Evolutionary conservation across 2,797 vertebrate genomes (phyloP).

Genomic region (Sebastes steindachneri): DNA sequence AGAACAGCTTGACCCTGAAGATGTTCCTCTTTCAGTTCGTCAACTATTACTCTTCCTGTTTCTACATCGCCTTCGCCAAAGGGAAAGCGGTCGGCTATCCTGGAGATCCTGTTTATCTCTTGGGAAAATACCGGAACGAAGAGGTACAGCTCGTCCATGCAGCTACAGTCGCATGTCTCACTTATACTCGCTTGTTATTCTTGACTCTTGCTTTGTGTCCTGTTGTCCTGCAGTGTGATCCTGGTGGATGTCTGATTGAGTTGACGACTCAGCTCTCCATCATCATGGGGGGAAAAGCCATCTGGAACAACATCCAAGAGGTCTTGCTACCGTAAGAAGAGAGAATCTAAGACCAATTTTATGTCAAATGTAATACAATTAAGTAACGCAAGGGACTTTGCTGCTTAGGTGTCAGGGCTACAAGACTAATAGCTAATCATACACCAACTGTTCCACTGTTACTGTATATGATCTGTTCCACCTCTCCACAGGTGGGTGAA

Average conservation of each 20-base stretch:
- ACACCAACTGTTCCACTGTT: neutral
- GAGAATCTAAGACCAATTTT: neutral
- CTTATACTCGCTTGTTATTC: neutral
- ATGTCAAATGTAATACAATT: neutral
- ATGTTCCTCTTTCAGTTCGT: conserved; percentile 98
- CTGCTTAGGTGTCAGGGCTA: neutral
- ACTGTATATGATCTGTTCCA: neutral
- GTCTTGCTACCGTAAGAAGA: conserved; percentile 92
- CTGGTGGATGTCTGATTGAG: conserved; percentile 93
- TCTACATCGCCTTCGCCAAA: conserved; percentile 96
- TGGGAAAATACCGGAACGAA: conserved; percentile 92
- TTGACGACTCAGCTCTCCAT: conserved; percentile 92
- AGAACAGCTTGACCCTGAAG: conserved; percentile 95
- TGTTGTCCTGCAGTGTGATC: conserved; percentile 88
- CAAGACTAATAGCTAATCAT: neutral
- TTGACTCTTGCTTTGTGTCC: neutral
- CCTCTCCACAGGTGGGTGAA: conserved; percentile 87
- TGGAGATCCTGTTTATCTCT: conserved; percentile 89
- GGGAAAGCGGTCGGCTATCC: conserved; percentile 92
- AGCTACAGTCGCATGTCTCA: neutral
- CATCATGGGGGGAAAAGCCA: conserved; percentile 96
- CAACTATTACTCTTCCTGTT: conserved; percentile 97
- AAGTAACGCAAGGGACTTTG: neutral
- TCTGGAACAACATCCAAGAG: conserved; percentile 97
- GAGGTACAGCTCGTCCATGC: conserved; percentile 80